Evolutionary conservation across 2,113 vertebrate genomes (phyloP).

Genomic region (Silurus glanis): DNA sequence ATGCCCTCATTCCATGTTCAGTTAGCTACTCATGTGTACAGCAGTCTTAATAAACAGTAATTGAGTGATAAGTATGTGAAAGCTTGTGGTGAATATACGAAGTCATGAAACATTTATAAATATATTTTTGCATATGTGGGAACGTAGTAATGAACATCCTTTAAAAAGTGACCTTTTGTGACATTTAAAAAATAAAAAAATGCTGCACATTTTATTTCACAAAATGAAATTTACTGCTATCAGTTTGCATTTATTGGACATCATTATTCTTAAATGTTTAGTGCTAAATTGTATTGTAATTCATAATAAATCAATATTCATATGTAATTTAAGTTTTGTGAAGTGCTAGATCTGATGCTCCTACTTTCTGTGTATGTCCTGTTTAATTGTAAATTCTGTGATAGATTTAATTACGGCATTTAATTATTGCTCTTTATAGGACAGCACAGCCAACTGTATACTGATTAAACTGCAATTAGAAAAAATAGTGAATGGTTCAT

Average conservation of each 20-base stretch:
- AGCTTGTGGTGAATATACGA: not conserved
- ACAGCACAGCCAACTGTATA: not conserved
- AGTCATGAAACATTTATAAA: not conserved
- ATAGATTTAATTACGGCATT: not conserved
- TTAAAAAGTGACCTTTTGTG: not conserved
- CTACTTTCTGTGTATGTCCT: not conserved
- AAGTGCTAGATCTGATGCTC: not conserved
- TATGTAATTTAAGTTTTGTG: too few species aligned
- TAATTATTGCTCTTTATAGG: not conserved
- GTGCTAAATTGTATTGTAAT: not conserved
- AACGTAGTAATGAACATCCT: not conserved
- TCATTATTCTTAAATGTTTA: not conserved
- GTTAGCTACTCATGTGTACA: not conserved
- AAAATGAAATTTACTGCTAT: slow-evolving; percentile 6
- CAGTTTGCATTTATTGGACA: not conserved
- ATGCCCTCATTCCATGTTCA: not conserved
- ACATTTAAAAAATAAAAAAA: not conserved
- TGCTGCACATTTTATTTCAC: too few species aligned
- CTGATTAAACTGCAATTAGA: not conserved
- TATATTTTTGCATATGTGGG: not conserved
- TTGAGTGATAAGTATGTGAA: not conserved
- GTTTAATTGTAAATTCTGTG: not conserved
- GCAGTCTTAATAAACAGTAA: not conserved
- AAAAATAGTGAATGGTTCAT: not conserved
- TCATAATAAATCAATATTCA: too few species aligned